Evolutionary conservation across 2,797 vertebrate genomes (phyloP).

Genomic region (Neosilurus mollespiculum): DNA sequence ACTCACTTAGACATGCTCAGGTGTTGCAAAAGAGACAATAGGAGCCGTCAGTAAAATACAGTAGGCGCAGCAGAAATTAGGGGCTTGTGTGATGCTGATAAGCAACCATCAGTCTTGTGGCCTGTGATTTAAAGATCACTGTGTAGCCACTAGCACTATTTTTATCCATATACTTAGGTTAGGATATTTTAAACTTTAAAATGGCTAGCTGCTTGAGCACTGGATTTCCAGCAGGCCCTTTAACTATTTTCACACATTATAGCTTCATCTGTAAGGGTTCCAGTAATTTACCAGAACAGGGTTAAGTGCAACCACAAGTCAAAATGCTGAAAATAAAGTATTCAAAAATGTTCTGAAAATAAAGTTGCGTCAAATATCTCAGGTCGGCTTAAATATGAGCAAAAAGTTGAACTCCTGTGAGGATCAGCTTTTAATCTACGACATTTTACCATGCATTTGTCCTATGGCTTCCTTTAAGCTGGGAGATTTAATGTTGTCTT

Average conservation of each 20-base stretch:
- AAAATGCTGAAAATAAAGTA: background rate
- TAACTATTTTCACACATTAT: background rate
- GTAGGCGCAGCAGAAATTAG: slow-evolving; percentile 61
- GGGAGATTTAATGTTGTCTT: background rate
- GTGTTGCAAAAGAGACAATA: slow-evolving; percentile 45
- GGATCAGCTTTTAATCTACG: too few relatives aligned
- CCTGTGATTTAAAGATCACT: slow-evolving; percentile 72
- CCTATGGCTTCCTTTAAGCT: background rate
- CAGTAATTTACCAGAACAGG: slow-evolving; percentile 4
- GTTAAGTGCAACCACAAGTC: background rate
- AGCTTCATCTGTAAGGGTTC: background rate
- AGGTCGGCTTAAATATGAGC: background rate
- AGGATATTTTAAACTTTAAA: slow-evolving; percentile 14
- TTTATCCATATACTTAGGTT: slow-evolving; percentile 62
- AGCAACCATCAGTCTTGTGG: slow-evolving; percentile 69
- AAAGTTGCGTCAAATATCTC: background rate
- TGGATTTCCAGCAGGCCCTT: background rate
- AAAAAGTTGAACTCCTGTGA: background rate
- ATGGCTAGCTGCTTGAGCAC: background rate
- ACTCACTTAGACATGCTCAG: background rate
- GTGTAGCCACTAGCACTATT: slow-evolving; percentile 60
- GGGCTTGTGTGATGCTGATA: slow-evolving; percentile 67
- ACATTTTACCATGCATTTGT: background rate
- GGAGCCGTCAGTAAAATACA: slow-evolving; percentile 57
- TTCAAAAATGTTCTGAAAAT: too few relatives aligned